phyloP scores from a whole-genome alignment of 1,140 invertebrate species.

The Parasteatoda tepidariorum region DNA sequence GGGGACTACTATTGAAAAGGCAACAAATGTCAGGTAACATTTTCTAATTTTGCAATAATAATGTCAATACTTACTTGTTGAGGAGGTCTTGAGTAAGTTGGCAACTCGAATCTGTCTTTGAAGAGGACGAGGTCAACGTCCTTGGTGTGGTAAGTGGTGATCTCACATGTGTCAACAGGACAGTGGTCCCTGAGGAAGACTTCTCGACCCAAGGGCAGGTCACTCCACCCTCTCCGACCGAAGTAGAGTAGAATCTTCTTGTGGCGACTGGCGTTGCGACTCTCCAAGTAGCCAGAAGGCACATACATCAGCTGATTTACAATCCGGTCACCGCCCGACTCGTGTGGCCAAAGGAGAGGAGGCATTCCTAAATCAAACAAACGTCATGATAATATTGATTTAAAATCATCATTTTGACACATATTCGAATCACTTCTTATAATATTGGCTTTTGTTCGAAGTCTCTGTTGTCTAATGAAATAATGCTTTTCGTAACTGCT shows the following conservation, averaged over 20 bases:
- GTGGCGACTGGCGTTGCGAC: constrained; percentile 62
- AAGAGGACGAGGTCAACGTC: constrained; percentile 87
- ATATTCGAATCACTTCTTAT: background rate
- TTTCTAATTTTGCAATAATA: no score
- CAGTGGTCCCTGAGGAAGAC: constrained; percentile 77
- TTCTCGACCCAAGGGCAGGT: constrained; percentile 77
- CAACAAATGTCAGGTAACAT: no score
- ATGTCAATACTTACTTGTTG: constrained; percentile 79
- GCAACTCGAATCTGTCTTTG: constrained; percentile 81
- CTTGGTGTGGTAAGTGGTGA: constrained; percentile 80
- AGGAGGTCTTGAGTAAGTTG: constrained; percentile 71
- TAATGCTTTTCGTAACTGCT: no score
- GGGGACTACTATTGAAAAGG: no score
- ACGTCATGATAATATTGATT: background rate
- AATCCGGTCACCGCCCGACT: constrained; percentile 66
- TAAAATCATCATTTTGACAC: background rate
- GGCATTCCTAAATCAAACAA: background rate
- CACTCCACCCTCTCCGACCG: constrained; percentile 80
- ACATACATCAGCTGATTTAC: constrained; percentile 68
- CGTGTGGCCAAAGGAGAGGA: constrained; percentile 65
- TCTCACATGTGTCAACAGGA: constrained; percentile 80
- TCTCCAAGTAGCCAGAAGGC: constrained; percentile 62
- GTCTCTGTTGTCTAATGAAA: background rate
- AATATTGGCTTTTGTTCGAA: background rate
- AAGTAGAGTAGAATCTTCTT: constrained; percentile 89